phyloP scores from a whole-genome alignment of 2,797 vertebrate species.

The Limnodromus scolopaceus region DNA sequence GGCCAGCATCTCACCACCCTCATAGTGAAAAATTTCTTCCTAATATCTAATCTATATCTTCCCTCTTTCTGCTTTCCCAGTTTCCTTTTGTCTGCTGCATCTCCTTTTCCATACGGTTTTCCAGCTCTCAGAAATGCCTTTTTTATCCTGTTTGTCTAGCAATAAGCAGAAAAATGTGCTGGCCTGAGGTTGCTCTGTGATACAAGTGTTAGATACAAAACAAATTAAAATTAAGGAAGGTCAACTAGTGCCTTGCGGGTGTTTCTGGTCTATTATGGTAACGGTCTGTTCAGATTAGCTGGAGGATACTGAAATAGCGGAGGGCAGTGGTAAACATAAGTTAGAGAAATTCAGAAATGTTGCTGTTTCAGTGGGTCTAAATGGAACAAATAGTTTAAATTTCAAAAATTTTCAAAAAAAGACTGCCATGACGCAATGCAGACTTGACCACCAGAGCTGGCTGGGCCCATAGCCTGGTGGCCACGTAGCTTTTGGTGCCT shows the following conservation, averaged over 20 bases:
- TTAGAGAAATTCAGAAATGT: neutral
- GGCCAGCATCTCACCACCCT: neutral
- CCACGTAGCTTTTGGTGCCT: neutral
- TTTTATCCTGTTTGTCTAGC: neutral
- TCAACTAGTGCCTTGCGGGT: neutral
- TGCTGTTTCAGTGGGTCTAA: neutral
- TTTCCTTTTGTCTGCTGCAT: neutral
- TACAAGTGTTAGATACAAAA: neutral
- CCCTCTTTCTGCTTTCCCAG: neutral
- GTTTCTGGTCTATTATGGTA: neutral
- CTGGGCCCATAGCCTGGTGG: accelerated
- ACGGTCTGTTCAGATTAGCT: neutral
- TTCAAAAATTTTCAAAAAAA: neutral
- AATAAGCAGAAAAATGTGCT: neutral
- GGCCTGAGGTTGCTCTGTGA: neutral
- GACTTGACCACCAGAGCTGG: neutral
- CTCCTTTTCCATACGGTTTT: neutral
- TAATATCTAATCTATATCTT: neutral
- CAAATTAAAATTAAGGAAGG: neutral
- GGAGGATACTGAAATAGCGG: neutral
- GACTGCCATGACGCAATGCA: neutral
- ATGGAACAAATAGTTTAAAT: neutral
- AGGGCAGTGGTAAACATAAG: neutral
- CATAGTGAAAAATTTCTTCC: neutral
- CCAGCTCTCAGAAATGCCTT: neutral